These are phyloP conservation scores for Orbicella faveolata DNA, from an alignment of 64 coral and sea anemone species.

Conservation along the genomic window DNA sequence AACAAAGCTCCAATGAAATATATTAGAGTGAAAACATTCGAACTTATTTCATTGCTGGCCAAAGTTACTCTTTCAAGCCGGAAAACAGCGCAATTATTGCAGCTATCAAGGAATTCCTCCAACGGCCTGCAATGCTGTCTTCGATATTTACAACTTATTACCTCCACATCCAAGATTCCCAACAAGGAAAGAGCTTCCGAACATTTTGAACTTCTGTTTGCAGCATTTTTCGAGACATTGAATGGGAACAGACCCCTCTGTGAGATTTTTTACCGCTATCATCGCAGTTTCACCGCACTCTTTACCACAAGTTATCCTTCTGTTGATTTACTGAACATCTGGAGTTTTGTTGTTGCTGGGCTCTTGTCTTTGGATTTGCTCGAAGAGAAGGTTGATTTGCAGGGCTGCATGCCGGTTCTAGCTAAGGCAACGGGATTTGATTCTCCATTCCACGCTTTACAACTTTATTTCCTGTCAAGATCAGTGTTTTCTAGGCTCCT, in stretches of 20 bases:
- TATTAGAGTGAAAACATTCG: not conserved
- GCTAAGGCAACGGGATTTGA: not conserved
- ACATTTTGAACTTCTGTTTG: not conserved
- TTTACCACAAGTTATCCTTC: not conserved
- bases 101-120: not conserved
- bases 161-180: not conserved
- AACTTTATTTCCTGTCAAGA: not conserved
- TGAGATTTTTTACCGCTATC: not conserved
- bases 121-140: not conserved
- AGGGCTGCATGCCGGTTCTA: not conserved
- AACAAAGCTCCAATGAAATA: not conserved
- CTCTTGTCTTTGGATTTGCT: not conserved
- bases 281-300: not conserved
- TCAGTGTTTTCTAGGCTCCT: not conserved
- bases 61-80: not conserved
- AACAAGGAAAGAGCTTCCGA: not conserved
- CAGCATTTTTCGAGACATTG: not conserved
- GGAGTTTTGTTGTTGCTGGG: not conserved
- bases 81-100: not conserved
- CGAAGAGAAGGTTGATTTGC: not conserved
- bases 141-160: not conserved
- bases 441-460: not conserved
- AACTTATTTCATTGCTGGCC: not conserved
- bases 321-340: not conserved
- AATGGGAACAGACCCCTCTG: not conserved